Percentiles rank a stretch among this genome's conserved stretches.
These are phyloP conservation scores for Varanus komodoensis DNA, from an alignment of 2,113 vertebrate species.

Conservation along the genomic window DNA sequence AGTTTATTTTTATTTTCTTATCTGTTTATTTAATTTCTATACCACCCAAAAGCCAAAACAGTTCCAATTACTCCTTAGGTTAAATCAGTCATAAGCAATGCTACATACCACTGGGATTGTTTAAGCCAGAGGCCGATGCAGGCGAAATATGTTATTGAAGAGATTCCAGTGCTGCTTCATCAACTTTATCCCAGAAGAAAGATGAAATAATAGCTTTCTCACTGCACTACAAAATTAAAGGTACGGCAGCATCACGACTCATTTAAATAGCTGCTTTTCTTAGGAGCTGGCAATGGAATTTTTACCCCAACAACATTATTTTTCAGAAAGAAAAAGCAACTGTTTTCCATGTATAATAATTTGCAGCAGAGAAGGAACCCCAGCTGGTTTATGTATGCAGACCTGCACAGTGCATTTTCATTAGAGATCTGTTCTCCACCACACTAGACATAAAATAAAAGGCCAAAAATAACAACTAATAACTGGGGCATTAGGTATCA, in stretches of 20 bases:
- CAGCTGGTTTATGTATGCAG: background rate
- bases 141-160: background rate
- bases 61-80: background rate
- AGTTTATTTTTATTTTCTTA: background rate
- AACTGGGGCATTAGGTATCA: background rate
- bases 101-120: background rate
- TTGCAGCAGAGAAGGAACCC: background rate
- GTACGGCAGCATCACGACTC: background rate
- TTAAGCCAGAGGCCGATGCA: background rate
- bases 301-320: conserved; percentile 48
- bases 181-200: background rate
- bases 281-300: conserved; percentile 13
- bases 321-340: background rate
- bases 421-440: conserved; percentile 29
- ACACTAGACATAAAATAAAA: background rate
- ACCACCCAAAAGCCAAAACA: too few species aligned
- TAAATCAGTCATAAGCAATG: conserved; percentile 19
- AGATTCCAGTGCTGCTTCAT: background rate
- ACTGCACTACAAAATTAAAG: background rate
- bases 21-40: too few species aligned
- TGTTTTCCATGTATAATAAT: conserved; percentile 10
- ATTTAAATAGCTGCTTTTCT: conserved; percentile 10
- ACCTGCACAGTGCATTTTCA: background rate
- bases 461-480: too few species aligned
- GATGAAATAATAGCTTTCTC: background rate